Evolutionary conservation across 2,888 invertebrate genomes (phyloP).

Genomic region (Didymodactylos carnosus): DNA sequence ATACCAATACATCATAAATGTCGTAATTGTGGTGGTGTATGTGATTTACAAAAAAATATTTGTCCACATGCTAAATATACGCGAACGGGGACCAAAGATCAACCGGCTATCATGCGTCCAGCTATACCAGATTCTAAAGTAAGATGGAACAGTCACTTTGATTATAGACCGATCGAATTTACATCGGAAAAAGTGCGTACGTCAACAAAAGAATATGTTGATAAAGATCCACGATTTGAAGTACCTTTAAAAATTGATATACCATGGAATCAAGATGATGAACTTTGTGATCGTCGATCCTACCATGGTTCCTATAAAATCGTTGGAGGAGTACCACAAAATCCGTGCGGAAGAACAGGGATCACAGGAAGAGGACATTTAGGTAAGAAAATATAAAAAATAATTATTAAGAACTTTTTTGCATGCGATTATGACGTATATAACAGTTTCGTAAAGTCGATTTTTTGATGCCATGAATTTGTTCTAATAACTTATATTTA

Average conservation of each 20-base stretch:
- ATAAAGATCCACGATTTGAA: conserved; percentile 5
- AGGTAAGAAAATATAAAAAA: too few species aligned
- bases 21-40: not conserved
- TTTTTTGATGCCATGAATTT: too few species aligned
- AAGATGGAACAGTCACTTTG: not conserved
- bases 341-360: conserved; percentile 10
- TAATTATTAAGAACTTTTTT: too few species aligned
- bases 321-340: conserved; percentile 2
- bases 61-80: not conserved
- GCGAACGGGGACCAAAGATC: not conserved
- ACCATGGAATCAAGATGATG: conserved; percentile 9
- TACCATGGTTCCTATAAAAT: conserved; percentile 4
- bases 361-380: conserved; percentile 43
- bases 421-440: too few species aligned
- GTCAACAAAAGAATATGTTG: not conserved
- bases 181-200: not conserved
- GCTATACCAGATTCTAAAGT: conserved; percentile 7
- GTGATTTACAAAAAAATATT: not conserved
- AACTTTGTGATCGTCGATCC: conserved; percentile 8
- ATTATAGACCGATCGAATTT: conserved; percentile 7
- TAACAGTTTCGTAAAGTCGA: too few species aligned
- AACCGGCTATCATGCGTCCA: not conserved
- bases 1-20: not conserved
- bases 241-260: not conserved
- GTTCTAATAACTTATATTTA: not conserved